These are phyloP conservation scores for Harpalus rufipes DNA, from an alignment of 2,888 invertebrate genomes.

Conservation along the genomic window DNA sequence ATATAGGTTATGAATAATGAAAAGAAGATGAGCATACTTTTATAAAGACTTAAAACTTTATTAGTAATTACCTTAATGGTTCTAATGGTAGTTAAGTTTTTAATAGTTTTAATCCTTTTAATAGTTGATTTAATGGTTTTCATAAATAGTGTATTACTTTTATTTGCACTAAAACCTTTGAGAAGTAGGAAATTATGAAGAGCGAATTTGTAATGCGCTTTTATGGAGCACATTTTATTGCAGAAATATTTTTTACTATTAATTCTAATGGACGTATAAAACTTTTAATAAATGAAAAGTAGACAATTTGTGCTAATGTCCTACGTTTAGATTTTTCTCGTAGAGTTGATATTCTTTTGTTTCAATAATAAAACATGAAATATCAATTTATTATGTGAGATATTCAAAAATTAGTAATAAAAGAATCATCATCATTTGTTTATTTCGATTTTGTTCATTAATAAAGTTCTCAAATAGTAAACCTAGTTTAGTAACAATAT, in stretches of 20 bases:
- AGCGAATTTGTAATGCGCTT: not conserved
- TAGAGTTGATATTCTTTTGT: too few species aligned
- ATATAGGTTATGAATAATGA: slow-evolving; percentile 42
- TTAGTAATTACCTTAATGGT: slow-evolving; percentile 41
- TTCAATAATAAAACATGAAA: too few species aligned
- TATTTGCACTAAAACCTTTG: not conserved
- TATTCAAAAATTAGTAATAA: too few species aligned
- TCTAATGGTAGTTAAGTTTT: slow-evolving; percentile 16
- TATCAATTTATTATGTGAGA: too few species aligned
- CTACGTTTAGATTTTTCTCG: too few species aligned
- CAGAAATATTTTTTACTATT: not conserved
- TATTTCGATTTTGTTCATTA: too few species aligned
- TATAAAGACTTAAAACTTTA: slow-evolving; percentile 29
- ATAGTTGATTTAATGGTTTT: not conserved
- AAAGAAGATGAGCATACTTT: slow-evolving; percentile 10
- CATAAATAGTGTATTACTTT: slow-evolving; percentile 3
- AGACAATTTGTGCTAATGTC: not conserved
- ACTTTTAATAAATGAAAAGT: not conserved
- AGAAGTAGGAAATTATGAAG: not conserved
- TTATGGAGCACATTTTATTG: not conserved
- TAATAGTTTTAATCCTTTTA: slow-evolving; percentile 43
- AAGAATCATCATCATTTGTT: too few species aligned
- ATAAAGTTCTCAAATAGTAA: too few species aligned
- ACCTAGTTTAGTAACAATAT: too few species aligned
- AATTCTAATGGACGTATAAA: not conserved